Percentiles rank a stretch among this genome's conserved stretches.
phyloP scores from a whole-genome alignment of 2,888 invertebrate genomes.

The Crossocerus cetratus region DNA sequence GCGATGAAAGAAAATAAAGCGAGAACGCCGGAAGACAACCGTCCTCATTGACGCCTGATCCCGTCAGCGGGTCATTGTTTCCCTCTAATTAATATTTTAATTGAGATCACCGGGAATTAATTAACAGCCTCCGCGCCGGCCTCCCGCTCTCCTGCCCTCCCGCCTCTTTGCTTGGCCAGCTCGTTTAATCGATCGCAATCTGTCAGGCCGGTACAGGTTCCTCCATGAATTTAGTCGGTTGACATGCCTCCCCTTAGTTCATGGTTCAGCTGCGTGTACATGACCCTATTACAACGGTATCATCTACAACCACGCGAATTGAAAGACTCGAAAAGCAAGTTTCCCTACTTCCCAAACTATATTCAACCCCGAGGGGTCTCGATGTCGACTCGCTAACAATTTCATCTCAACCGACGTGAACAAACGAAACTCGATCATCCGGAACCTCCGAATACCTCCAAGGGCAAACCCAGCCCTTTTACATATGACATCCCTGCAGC shows the following conservation, averaged over 20 bases:
- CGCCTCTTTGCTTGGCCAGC: constrained; percentile 47
- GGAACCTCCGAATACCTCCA: too few species aligned
- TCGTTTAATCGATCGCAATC: constrained; percentile 65
- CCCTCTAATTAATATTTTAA: constrained; percentile 75
- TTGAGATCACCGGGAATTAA: constrained; percentile 74
- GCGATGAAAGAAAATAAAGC: constrained; percentile 6
- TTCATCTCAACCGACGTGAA: too few species aligned
- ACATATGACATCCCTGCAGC: constrained; percentile 4
- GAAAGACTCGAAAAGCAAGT: too few species aligned
- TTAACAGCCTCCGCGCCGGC: constrained; percentile 65
- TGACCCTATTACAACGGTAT: too few species aligned
- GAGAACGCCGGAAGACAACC: constrained; percentile 6
- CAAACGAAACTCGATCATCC: too few species aligned
- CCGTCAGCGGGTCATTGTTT: constrained; percentile 67
- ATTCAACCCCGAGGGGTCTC: too few species aligned
- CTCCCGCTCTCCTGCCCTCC: constrained; percentile 47
- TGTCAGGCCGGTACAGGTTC: constrained; percentile 75
- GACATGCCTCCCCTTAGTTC: constrained; percentile 36
- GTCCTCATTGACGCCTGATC: constrained; percentile 40
- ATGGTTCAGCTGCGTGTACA: too few species aligned
- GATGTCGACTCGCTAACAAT: too few species aligned
- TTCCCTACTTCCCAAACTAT: too few species aligned
- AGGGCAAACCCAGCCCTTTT: too few species aligned
- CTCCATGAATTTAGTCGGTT: constrained; percentile 73
- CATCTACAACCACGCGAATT: too few species aligned